Evolutionary conservation across 35 echinoderm and acorn worm genomes (phyloP).

Genomic region (Apostichopus parvimensis): DNA sequence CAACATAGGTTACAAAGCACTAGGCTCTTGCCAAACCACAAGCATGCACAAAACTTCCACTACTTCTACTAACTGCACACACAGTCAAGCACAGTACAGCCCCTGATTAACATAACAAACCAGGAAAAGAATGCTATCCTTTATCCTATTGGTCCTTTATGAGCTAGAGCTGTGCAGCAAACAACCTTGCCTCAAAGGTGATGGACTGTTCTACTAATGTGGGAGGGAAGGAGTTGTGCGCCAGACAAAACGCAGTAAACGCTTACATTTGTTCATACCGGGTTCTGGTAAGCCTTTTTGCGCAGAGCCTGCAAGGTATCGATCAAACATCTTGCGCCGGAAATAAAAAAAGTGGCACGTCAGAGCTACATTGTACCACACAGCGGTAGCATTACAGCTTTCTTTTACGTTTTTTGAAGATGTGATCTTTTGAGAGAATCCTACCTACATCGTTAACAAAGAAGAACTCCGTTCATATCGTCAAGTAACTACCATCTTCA

Average conservation of each 20-base stretch:
- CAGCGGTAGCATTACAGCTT: no score
- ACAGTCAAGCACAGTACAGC: conserved; percentile 7
- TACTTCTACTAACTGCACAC: not conserved
- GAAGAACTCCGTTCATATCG: no score
- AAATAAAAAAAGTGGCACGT: not conserved
- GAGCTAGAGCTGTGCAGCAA: conserved; percentile 35
- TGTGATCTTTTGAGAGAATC: no score
- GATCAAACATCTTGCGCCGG: no score
- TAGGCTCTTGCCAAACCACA: conserved; percentile 29
- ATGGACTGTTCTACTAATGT: conserved; percentile 32
- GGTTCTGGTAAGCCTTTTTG: not conserved
- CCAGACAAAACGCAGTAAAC: conserved; percentile 7
- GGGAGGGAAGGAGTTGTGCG: conserved; percentile 10
- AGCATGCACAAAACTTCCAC: not conserved
- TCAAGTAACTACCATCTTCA: no score
- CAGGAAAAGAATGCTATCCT: conserved; percentile 43
- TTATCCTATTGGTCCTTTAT: conserved; percentile 46
- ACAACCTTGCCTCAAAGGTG: conserved; percentile 49
- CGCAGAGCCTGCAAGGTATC: not conserved
- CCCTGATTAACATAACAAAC: conserved; percentile 49
- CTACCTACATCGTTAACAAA: no score
- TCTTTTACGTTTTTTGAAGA: no score
- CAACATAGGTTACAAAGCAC: conserved; percentile 9
- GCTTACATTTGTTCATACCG: not conserved
- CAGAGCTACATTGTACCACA: no score